Conservation (phyloP, 2,113 vertebrate genomes). For the Dendropsophus ebraccatus region DNA sequence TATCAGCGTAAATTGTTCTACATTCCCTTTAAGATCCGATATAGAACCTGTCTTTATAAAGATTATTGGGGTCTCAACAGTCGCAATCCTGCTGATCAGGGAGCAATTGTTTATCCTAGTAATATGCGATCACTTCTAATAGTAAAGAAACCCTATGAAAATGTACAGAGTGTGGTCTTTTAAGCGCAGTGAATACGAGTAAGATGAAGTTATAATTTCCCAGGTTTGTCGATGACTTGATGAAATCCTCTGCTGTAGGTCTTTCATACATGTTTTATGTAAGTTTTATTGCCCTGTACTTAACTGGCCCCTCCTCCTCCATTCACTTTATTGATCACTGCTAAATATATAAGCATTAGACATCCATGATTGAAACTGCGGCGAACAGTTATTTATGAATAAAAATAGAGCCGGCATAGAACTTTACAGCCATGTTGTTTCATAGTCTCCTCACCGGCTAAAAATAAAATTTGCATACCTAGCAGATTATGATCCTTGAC, state of each 20-base stretch:
- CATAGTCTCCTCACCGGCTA: background rate
- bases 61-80: background rate
- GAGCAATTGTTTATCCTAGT: background rate
- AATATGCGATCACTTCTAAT: background rate
- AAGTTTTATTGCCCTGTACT: constrained; percentile 6
- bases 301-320: constrained; percentile 3
- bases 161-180: background rate
- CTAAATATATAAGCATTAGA: background rate
- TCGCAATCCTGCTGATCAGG: background rate
- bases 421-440: constrained; percentile 12
- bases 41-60: background rate
- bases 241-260: constrained; percentile 15
- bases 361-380: constrained; percentile 17
- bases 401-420: background rate
- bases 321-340: background rate
- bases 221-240: background rate
- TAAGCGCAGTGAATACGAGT: background rate
- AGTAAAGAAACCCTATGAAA: background rate
- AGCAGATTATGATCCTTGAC: constrained; percentile 27
- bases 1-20: no score
- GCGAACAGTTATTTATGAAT: constrained; percentile 24
- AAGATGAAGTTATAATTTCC: background rate
- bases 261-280: background rate
- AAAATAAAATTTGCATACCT: constrained; percentile 19
- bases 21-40: no score